These are phyloP conservation scores for Drosophila arizonae DNA, from an alignment of 1,140 invertebrate genomes.

Conservation along the genomic window DNA sequence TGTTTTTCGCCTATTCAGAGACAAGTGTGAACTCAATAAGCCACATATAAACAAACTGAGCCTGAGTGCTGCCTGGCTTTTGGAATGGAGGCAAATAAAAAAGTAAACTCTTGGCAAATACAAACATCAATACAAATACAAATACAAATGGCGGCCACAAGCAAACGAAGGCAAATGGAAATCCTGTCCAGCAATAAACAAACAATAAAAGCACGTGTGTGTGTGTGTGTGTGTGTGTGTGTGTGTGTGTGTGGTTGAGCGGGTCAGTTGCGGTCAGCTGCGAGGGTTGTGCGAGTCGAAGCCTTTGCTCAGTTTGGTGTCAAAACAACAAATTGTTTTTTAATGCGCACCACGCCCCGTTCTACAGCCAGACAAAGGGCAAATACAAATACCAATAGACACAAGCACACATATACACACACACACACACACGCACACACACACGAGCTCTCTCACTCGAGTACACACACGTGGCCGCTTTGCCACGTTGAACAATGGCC, in stretches of 20 bases:
- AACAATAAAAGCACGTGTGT: slow-evolving; percentile 7
- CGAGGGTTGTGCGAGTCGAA: slow-evolving; percentile 8
- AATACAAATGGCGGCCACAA: slow-evolving; percentile 5
- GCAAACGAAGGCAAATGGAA: slow-evolving; percentile 19
- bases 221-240: slow-evolving; percentile 4
- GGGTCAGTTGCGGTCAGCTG: slow-evolving; percentile 32
- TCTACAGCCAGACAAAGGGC: slow-evolving; percentile 27
- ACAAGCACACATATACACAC: slow-evolving; percentile 9
- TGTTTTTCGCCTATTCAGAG: not conserved
- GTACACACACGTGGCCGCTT: slow-evolving; percentile 4
- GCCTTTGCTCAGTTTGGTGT: slow-evolving; percentile 30
- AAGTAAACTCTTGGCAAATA: slow-evolving; percentile 16
- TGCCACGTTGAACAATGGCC: slow-evolving; percentile 17
- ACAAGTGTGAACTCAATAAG: slow-evolving; percentile 16
- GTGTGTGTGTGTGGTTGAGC: slow-evolving; percentile 32
- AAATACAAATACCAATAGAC: slow-evolving; percentile 22
- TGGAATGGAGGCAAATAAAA: not conserved
- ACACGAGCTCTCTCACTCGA: slow-evolving; percentile 12
- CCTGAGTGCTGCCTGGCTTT: slow-evolving; percentile 5
- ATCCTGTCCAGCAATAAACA: slow-evolving; percentile 23
- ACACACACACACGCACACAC: slow-evolving; percentile 14
- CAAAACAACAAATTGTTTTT: slow-evolving; percentile 43
- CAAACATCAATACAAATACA: slow-evolving; percentile 1
- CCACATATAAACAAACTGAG: slow-evolving; percentile 1
- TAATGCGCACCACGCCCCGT: slow-evolving; percentile 19